Conservation (phyloP, 2,888 invertebrate species). For the Phalera bucephala region DNA sequence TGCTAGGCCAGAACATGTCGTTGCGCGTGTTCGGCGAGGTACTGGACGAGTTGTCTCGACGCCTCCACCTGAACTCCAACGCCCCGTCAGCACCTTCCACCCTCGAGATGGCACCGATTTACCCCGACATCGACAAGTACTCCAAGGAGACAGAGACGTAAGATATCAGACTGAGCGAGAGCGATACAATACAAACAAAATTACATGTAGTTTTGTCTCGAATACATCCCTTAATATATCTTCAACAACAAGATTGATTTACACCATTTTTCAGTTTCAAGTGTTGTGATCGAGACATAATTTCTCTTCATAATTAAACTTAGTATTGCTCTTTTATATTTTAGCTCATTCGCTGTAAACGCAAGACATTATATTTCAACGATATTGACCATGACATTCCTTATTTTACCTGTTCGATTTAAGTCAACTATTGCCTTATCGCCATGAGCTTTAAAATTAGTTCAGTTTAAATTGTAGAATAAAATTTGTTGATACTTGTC, state of each 20-base stretch:
- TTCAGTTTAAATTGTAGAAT: conserved; percentile 21
- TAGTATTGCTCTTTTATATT: conserved; percentile 26
- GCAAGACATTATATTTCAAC: conserved; percentile 35
- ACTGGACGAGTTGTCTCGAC: conserved; percentile 89
- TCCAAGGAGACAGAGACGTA: conserved; percentile 94
- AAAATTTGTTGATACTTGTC: conserved; percentile 24
- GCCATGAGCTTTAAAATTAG: conserved; percentile 37
- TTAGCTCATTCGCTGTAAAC: conserved; percentile 30
- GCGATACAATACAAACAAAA: conserved; percentile 22
- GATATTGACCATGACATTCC: conserved; percentile 44
- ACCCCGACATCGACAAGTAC: conserved; percentile 90
- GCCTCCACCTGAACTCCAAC: conserved; percentile 87
- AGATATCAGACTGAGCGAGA: conserved; percentile 39
- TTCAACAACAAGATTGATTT: conserved; percentile 22
- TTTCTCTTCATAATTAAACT: conserved; percentile 8
- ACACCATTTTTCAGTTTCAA: conserved; percentile 18
- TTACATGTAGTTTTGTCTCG: conserved; percentile 13
- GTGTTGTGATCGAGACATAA: conserved; percentile 22
- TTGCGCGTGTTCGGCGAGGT: conserved; percentile 91
- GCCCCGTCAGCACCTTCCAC: conserved; percentile 94
- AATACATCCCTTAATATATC: conserved; percentile 21
- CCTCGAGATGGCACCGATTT: conserved; percentile 93
- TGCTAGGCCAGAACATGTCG: conserved; percentile 94
- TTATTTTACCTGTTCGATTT: conserved; percentile 35
- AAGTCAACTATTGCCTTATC: conserved; percentile 33